Evolutionary conservation across 2,888 invertebrate genomes (phyloP), one percentile per base, ranked within the genome.

Genomic region (Hemistola chrysoprasaria): DNA sequence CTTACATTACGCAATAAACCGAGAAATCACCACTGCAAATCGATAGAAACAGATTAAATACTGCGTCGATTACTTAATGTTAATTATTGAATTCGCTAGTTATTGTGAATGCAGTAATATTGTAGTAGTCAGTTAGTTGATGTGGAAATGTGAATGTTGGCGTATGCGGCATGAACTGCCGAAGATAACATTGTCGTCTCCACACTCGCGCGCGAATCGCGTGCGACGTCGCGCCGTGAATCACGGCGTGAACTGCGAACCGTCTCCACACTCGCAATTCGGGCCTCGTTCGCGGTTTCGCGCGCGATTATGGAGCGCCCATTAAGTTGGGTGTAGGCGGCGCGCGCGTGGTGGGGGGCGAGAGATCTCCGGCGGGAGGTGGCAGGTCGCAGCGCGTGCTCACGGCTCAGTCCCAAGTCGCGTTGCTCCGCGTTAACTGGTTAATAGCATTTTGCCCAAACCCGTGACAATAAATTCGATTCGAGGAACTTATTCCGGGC

Each of bases 381-480:
- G 40, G 45, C 22, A 48, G 35, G 35, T 62, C 50, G 65, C 46
- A 40, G 37, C 36, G 32, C 47, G 70, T 68, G 71, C 70, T 65
- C 71, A 71, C 74, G 65, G 72, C 62, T 69, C 75, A 78, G 81
- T 81, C 50, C 48, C 53, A 47, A 59, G 59, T 63, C 70, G 78
- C 66, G 67, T 57, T 66, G 71, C 78, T 74, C 56, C 81, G 86
- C 79, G 83, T 65, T 63, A 76, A 70, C 73, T 73, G 65, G 79
- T 80, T 73, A 69, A n/a, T 59, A 56, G 62, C 53, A 56, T 49
- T 45, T 61, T 56, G 50, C 40, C 53, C 53, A 45, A 49, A 65
- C 65, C 69, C 80, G 88, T 87, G 87, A 87, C 88, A 87, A 88
- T 87, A 87, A 84, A 84, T 82, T 83, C 85, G 69, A 64, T 53